Base-by-base conservation (phyloP, 2,888 invertebrate genomes). In the Entomobrya multifasciata region DNA sequence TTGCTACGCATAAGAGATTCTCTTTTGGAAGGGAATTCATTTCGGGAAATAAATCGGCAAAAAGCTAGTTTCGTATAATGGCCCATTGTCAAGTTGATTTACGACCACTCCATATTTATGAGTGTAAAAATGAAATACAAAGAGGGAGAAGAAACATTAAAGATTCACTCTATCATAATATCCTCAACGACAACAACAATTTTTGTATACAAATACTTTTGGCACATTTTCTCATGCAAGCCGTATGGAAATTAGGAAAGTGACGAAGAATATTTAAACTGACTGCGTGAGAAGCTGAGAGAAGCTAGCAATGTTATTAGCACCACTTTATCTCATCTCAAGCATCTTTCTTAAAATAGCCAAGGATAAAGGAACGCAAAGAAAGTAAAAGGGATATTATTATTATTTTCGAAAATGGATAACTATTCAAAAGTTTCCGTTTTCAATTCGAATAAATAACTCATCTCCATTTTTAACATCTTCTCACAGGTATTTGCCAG, bases 41-140 rank as follows among this genome's bases (percentile, higher is more conserved):
- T n/a, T n/a, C n/a, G n/a, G n/a, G n/a, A n/a, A n/a, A n/a, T n/a
- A n/a, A n/a, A n/a, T n/a, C n/a, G n/a, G n/a, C n/a, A n/a, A n/a
- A 27, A 49, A 47, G 72, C 25, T 49, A 41, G 8, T 17, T 65
- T 1, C 10, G 72, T 72, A 72, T 76, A 76, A 82, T 81, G 44
- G 74, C 62, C 74, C 27, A 82, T 82, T 82, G 82, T 82, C 82
- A 62, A 22, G 62, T 82, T 82, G 82, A 82, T 82, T 82, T 82
- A 82, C 74, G 82, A 82, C 49, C 82, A 62, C 74, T 82, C 82
- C 82, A 82, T 82, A 82, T 82, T 82, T 82, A 82, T 82, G 82
- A 82, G 82, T 47, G 25, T 57, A 22, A 15, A 44, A 17, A 44
- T 30, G n/a, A n/a, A n/a, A 11, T 55, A 27, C 22, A 3, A 49